phyloP scores from a whole-genome alignment of 2,113 vertebrate genomes.

The Colossoma macropomum region DNA sequence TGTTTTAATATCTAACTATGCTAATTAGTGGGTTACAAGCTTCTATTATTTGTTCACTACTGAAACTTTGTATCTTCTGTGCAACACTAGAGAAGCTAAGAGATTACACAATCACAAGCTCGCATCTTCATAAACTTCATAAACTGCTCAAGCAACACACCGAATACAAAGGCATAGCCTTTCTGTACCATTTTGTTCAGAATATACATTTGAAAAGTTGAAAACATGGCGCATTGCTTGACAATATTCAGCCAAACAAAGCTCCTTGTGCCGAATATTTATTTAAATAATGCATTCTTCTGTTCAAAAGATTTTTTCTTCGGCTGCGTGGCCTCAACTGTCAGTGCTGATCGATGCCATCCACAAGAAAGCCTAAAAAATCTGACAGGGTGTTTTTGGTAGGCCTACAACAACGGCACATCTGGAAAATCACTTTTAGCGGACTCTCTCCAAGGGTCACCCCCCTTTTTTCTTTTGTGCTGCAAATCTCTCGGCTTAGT shows the following conservation, averaged over 20 bases:
- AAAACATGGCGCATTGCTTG: neutral
- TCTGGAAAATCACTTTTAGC: constrained; percentile 73
- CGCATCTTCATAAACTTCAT: no score
- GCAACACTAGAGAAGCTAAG: no score
- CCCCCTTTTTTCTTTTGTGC: constrained; percentile 39
- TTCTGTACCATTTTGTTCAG: neutral
- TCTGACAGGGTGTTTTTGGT: constrained; percentile 61
- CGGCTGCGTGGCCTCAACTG: constrained; percentile 49
- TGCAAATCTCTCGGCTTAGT: constrained; percentile 53
- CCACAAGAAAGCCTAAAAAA: constrained; percentile 58
- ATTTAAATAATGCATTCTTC: constrained; percentile 55
- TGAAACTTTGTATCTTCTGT: no score
- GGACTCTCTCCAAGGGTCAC: constrained; percentile 45
- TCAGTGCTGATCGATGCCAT: constrained; percentile 54
- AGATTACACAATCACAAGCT: no score
- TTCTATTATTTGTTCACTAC: no score
- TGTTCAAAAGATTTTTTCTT: constrained; percentile 61
- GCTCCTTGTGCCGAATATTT: constrained; percentile 56
- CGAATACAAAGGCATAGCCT: neutral
- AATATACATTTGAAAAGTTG: neutral
- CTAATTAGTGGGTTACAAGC: no score
- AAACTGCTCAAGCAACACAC: neutral
- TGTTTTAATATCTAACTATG: no score
- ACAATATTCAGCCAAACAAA: constrained; percentile 37
- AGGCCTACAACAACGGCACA: constrained; percentile 66